phyloP scores from a whole-genome alignment of 1,140 invertebrate species.

The Nephila pilipes region DNA sequence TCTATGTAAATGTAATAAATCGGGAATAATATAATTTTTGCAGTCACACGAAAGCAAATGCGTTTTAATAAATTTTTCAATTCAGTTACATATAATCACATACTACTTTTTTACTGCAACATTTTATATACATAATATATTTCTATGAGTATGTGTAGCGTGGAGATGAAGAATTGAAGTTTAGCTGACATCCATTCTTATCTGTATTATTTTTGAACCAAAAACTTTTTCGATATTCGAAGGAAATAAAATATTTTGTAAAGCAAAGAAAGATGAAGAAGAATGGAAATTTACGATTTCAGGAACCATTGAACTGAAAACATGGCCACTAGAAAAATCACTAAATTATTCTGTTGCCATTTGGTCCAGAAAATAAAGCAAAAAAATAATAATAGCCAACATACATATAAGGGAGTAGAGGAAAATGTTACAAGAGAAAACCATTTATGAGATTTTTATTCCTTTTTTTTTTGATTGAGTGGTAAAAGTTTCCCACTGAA shows the following conservation, averaged over 20 bases:
- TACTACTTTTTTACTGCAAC: no score
- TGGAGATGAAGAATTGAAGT: neutral
- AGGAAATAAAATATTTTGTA: neutral
- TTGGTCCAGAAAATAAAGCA: neutral
- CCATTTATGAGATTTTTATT: constrained; percentile 43
- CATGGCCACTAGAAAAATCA: constrained; percentile 65
- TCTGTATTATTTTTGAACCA: neutral
- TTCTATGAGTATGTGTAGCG: no score
- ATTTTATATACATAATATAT: no score
- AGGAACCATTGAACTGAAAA: constrained; percentile 45
- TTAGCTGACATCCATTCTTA: neutral
- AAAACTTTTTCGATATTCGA: neutral
- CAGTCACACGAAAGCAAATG: no score
- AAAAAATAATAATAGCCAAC: neutral
- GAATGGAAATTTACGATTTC: constrained; percentile 40
- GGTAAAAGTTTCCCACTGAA: constrained; percentile 22
- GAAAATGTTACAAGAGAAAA: constrained; percentile 55
- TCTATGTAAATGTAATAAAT: no score
- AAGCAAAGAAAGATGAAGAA: neutral
- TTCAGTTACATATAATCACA: no score
- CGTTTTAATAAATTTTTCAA: no score
- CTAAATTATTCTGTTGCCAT: constrained; percentile 60
- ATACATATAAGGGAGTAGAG: neutral
- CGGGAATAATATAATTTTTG: no score
- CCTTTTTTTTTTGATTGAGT: constrained; percentile 47